A percentile compares a stretch with the other conserved stretches of the same genome.
Conservation (phyloP, 2,113 vertebrate species). For the Haemorhous mexicanus region DNA sequence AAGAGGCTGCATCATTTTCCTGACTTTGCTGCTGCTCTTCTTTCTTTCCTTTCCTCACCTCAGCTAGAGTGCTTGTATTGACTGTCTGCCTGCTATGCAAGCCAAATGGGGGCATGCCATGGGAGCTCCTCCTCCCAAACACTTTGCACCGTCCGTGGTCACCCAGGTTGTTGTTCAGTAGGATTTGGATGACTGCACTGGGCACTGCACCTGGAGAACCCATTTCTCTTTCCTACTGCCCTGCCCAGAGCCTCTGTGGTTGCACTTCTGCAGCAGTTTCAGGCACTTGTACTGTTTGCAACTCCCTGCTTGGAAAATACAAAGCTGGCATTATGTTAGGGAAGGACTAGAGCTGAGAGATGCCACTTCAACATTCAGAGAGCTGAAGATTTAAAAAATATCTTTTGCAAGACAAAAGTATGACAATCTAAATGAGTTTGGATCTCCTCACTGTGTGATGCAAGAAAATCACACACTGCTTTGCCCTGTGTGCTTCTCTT, state of each 20-base stretch:
- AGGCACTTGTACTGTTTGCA: background rate
- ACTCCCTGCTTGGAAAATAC: background rate
- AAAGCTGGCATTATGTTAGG: background rate
- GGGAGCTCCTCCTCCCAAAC: background rate
- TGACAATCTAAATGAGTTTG: background rate
- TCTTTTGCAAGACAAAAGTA: background rate
- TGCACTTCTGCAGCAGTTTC: background rate
- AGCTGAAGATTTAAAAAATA: background rate
- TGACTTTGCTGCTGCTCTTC: background rate
- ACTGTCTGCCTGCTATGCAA: background rate
- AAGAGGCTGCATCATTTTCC: background rate
- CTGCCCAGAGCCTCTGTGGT: background rate
- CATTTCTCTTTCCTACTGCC: background rate
- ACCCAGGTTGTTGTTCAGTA: background rate
- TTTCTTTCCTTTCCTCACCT: background rate
- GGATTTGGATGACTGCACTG: background rate
- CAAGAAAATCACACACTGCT: background rate
- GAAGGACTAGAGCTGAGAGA: background rate
- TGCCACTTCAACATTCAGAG: background rate
- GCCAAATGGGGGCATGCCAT: background rate
- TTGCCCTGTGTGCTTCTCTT: background rate
- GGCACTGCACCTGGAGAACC: background rate
- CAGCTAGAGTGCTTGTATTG: background rate
- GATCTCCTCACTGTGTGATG: background rate
- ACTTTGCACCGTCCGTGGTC: fast-evolving